A percentile compares a stretch with the other conserved stretches of the same genome.
Conservation (phyloP, 2,797 vertebrate genomes). For the Acipenser oxyrinchus region DNA sequence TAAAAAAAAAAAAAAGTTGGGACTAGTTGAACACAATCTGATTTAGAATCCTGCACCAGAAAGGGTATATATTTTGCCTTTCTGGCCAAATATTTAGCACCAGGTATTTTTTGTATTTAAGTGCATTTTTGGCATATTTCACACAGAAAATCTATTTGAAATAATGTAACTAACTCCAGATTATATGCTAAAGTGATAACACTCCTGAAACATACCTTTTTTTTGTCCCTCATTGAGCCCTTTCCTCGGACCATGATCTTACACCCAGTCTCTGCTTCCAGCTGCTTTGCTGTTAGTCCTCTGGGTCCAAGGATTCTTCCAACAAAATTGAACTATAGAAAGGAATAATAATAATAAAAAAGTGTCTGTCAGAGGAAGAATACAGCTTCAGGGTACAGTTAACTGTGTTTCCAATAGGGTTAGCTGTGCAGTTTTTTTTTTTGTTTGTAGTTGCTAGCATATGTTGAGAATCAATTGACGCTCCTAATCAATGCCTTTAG, state of each 20-base stretch:
- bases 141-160: background rate
- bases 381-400: background rate
- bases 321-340: conserved; percentile 88
- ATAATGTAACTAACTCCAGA: background rate
- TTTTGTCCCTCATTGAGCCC: conserved; percentile 98
- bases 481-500: background rate
- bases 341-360: conserved; percentile 3
- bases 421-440: background rate
- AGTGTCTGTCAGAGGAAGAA: background rate
- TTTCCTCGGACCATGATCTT: conserved; percentile 99
- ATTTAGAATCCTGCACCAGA: no score
- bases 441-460: background rate
- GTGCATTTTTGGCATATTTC: background rate
- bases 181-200: background rate
- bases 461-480: background rate
- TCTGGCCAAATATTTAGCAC: no score
- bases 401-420: background rate
- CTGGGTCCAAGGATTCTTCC: conserved; percentile 96
- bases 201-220: conserved; percentile 77
- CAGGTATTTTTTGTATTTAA: no score
- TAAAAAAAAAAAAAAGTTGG: background rate
- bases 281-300: conserved; percentile 94
- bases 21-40: no score
- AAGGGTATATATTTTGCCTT: no score
- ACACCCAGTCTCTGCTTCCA: conserved; percentile 97